Conservation (phyloP, 2,888 invertebrate species). For the Phengaris alcon region DNA sequence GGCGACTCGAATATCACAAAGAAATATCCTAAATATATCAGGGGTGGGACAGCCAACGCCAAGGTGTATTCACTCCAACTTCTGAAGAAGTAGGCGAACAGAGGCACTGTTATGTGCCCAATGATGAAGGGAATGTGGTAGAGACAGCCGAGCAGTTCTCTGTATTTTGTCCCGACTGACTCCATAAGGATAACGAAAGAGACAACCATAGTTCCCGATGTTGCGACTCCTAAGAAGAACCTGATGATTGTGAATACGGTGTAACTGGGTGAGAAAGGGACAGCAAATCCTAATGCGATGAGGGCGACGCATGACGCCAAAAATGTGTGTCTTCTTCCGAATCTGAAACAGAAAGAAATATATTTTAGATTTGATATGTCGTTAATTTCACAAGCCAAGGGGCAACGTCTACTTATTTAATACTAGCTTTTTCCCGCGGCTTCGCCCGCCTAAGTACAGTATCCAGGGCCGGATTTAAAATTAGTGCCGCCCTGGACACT, state of each 20-base stretch:
- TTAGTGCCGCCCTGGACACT: too few relatives aligned
- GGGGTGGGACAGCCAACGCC: slow-evolving; percentile 79
- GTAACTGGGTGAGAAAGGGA: slow-evolving; percentile 83
- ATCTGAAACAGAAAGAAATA: slow-evolving; percentile 76
- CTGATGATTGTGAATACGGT: slow-evolving; percentile 80
- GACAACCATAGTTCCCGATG: slow-evolving; percentile 90
- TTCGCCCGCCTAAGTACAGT: too few relatives aligned
- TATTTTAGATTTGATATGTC: too few relatives aligned
- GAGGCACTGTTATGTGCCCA: slow-evolving; percentile 82
- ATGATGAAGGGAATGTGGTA: slow-evolving; percentile 85
- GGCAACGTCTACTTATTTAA: not conserved
- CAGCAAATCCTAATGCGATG: slow-evolving; percentile 81
- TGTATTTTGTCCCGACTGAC: slow-evolving; percentile 75
- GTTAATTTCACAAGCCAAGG: not conserved
- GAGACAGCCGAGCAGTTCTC: slow-evolving; percentile 78
- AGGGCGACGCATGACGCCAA: slow-evolving; percentile 83
- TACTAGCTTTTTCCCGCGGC: too few relatives aligned
- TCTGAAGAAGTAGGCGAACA: slow-evolving; percentile 82
- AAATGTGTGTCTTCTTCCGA: slow-evolving; percentile 86
- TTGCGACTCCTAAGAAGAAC: slow-evolving; percentile 85
- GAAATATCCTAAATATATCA: slow-evolving; percentile 82
- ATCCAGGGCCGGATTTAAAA: too few relatives aligned
- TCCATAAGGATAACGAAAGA: slow-evolving; percentile 85
- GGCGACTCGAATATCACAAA: slow-evolving; percentile 89
- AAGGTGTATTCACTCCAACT: slow-evolving; percentile 83